Evolutionary conservation across 2,888 invertebrate genomes (phyloP).

Genomic region (Patella ulyssiponensis): DNA sequence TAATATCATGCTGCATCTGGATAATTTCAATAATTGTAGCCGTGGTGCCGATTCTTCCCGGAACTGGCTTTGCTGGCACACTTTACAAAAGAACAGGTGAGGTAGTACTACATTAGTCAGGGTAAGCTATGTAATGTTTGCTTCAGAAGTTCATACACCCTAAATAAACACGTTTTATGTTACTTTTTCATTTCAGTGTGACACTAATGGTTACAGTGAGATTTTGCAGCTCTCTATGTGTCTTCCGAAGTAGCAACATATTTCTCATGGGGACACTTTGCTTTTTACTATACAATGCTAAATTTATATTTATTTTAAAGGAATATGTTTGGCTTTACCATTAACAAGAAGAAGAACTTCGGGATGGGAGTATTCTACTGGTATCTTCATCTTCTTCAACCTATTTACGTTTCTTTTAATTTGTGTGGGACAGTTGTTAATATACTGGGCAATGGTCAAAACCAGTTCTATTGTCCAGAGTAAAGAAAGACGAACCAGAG

Average conservation of each 20-base stretch:
- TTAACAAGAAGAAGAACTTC: conserved; percentile 63
- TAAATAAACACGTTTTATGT: no score
- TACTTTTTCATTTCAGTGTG: no score
- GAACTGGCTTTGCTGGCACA: conserved; percentile 56
- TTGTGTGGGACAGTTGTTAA: conserved; percentile 59
- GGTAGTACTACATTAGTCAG: neutral
- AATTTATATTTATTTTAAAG: conserved; percentile 26
- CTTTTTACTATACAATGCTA: no score
- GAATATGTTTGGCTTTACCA: conserved; percentile 68
- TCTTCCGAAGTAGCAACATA: no score
- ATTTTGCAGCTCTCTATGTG: no score
- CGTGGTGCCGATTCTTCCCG: conserved; percentile 59
- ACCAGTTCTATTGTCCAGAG: conserved; percentile 12
- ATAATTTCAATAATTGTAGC: conserved; percentile 53
- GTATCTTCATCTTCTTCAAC: conserved; percentile 65
- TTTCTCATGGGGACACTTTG: no score
- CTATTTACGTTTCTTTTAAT: conserved; percentile 63
- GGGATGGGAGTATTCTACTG: conserved; percentile 69
- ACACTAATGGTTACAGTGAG: no score
- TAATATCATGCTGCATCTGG: conserved; percentile 52
- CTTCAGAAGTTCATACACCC: no score
- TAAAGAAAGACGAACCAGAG: conserved; percentile 39
- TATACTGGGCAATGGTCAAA: conserved; percentile 53
- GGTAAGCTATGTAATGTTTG: no score
- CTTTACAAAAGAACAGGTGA: conserved; percentile 60